Conservation (phyloP, 2,113 vertebrate genomes). For the Mirounga angustirostris region DNA sequence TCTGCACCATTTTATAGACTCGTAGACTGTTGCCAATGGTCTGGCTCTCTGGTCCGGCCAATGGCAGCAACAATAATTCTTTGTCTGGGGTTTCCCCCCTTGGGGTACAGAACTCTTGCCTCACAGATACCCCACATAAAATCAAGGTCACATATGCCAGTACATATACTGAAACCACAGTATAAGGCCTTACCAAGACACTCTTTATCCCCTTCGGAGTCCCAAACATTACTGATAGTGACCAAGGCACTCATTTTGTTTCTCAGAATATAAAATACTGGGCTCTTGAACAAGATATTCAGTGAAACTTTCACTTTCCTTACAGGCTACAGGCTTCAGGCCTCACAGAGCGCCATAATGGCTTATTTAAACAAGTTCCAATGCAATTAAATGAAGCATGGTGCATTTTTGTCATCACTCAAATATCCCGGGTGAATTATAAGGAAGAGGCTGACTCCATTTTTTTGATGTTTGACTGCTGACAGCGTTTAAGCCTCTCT, state of each 20-base stretch:
- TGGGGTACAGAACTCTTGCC: neutral
- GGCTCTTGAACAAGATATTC: neutral
- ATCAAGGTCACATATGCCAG: neutral
- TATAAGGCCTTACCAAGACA: neutral
- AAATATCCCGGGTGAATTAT: neutral
- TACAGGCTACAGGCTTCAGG: neutral
- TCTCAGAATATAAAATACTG: neutral
- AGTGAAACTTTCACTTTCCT: neutral
- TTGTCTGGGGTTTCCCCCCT: neutral
- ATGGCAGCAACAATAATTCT: neutral
- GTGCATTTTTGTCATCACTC: slow-evolving; percentile 8
- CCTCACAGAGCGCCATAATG: neutral
- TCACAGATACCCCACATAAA: neutral
- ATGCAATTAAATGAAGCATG: slow-evolving; percentile 37
- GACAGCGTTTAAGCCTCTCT: neutral
- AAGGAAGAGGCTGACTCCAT: neutral
- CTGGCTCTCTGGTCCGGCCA: neutral
- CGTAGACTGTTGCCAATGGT: neutral
- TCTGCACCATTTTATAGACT: neutral
- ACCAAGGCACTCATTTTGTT: neutral
- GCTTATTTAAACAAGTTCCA: slow-evolving; percentile 47
- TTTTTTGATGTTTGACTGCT: neutral
- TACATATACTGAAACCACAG: neutral
- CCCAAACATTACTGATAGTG: neutral
- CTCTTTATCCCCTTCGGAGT: neutral